phyloP scores from a whole-genome alignment of 2,797 vertebrate species.

The Champsocephalus gunnari region DNA sequence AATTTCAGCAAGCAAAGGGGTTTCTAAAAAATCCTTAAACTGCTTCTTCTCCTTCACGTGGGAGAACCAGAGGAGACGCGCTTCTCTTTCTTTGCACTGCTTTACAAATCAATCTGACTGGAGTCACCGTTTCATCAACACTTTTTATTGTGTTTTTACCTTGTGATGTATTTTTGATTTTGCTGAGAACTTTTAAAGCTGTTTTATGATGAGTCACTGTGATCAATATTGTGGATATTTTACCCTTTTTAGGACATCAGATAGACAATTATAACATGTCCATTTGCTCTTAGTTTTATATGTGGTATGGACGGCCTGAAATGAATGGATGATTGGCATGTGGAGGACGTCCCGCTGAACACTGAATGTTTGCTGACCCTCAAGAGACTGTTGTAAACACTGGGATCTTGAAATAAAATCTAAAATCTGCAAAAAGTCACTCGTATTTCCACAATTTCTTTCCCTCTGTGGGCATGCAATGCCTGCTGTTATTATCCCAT shows the following conservation, averaged over 20 bases:
- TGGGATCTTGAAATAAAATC: conserved; percentile 48
- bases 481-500: not conserved
- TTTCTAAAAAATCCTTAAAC: not conserved
- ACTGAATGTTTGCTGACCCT: conserved; percentile 52
- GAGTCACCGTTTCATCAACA: conserved; percentile 53
- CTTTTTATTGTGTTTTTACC: conserved; percentile 34
- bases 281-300: conserved; percentile 40
- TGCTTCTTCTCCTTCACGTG: not conserved
- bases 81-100: conserved; percentile 72
- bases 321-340: conserved; percentile 45
- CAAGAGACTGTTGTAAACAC: conserved; percentile 24
- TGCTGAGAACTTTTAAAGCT: conserved; percentile 50
- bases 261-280: conserved; percentile 14
- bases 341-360: conserved; percentile 13
- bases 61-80: conserved; percentile 12
- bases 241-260: not conserved
- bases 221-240: conserved; percentile 11
- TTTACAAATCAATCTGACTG: conserved; percentile 54
- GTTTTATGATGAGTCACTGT: conserved; percentile 68
- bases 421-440: conserved; percentile 17
- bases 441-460: not conserved
- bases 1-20: conserved; percentile 53
- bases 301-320: conserved; percentile 1
- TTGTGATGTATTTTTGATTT: conserved; percentile 55
- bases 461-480: not conserved